Percentiles rank a stretch among this genome's conserved stretches.
Evolutionary conservation across 92 coral and sea anemone genomes (phyloP).

Genomic region (Hydrozoanthus gracilis): DNA sequence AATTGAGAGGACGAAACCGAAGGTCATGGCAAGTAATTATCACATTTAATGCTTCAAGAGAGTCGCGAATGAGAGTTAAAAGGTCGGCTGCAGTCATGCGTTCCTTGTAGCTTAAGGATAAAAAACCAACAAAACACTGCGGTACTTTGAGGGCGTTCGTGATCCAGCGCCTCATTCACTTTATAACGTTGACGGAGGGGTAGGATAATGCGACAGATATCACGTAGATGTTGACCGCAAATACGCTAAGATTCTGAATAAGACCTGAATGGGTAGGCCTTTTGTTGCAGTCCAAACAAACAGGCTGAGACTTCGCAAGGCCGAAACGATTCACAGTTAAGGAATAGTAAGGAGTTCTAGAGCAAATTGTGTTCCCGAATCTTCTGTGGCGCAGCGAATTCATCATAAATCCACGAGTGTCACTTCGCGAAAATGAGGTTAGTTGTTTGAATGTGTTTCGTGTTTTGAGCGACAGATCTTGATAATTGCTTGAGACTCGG

Average conservation of each 20-base stretch:
- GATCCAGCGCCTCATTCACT: background rate
- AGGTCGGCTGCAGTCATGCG: constrained; percentile 23
- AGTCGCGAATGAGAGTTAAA: constrained; percentile 20
- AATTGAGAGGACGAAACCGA: constrained; percentile 3
- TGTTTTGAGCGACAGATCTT: constrained; percentile 19
- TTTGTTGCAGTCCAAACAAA: background rate
- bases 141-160: constrained; percentile 7
- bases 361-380: background rate
- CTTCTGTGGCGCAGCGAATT: background rate
- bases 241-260: constrained; percentile 14
- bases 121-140: background rate
- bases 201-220: background rate
- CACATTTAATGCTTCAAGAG: constrained; percentile 33
- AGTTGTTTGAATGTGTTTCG: background rate
- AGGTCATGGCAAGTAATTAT: constrained; percentile 15
- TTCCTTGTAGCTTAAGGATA: background rate
- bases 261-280: constrained; percentile 3
- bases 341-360: background rate
- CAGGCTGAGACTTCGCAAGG: background rate
- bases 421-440: background rate
- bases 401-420: background rate
- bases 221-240: background rate
- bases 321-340: background rate
- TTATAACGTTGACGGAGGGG: constrained; percentile 7
- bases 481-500: background rate